These are phyloP conservation scores for Acronicta aceris DNA, from an alignment of 2,888 invertebrate genomes.

Conservation along the genomic window DNA sequence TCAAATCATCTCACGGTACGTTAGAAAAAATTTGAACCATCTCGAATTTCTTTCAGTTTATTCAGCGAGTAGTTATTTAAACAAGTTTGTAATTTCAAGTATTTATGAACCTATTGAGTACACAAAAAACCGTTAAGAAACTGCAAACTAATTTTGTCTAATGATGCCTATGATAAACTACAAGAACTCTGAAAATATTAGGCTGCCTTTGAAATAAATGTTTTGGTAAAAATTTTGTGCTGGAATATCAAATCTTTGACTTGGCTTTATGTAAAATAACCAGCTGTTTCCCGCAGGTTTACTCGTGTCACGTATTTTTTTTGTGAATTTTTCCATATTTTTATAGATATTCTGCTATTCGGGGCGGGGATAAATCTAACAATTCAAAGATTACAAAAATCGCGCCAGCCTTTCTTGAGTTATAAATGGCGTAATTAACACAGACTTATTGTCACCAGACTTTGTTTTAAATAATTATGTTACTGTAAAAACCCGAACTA, in stretches of 20 bases:
- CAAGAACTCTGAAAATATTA: slow-evolving; percentile 1
- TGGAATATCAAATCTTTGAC: background rate
- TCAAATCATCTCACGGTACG: background rate
- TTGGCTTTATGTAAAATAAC: too few species aligned
- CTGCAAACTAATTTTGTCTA: slow-evolving; percentile 31
- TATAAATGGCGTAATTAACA: too few species aligned
- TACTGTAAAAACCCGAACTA: too few species aligned
- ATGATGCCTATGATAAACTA: slow-evolving; percentile 13
- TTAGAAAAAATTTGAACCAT: background rate
- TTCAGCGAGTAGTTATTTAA: slow-evolving; percentile 11
- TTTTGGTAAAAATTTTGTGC: background rate
- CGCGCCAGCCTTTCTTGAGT: too few species aligned
- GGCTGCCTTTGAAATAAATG: background rate
- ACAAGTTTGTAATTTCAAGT: slow-evolving; percentile 9
- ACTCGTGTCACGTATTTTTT: too few species aligned
- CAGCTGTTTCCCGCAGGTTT: too few species aligned
- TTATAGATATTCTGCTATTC: too few species aligned
- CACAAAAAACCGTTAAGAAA: slow-evolving; percentile 18
- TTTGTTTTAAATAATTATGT: too few species aligned
- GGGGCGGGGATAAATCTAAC: too few species aligned
- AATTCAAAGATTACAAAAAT: too few species aligned
- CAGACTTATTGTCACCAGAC: too few species aligned
- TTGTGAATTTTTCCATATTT: too few species aligned
- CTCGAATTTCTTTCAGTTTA: slow-evolving; percentile 5
- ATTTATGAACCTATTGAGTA: background rate